Evolutionary conservation across 2,797 vertebrate species (phyloP), one percentile per base, ranked within the genome.

Genomic region (Crenichthys baileyi): DNA sequence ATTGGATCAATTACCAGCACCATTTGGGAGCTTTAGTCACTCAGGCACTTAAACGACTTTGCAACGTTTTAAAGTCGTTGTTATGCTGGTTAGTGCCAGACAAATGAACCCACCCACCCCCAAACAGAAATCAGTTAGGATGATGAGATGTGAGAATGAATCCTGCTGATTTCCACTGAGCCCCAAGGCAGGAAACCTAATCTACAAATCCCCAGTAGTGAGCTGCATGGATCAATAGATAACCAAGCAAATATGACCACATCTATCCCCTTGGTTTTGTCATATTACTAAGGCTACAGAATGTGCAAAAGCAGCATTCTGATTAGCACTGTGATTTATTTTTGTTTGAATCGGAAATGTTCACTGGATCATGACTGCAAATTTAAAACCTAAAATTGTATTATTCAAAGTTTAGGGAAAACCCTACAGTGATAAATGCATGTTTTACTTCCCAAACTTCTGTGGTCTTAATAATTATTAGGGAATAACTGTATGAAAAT

Each of bases 211-310:
- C 80, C 86, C 80, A 70, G 67, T 84, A 90, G 83, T 91, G 89
- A 93, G 88, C 86, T 79, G 11, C 79, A 81, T 31, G 90, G 92
- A 91, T 94, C 91, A 94, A 82, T 90, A 91, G 91, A 87, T 92
- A 90, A 91, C 79, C 39, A 39, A 79, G 84, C 90, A 94, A 94
- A 93, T 92, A 93, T 93, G 93, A 92, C 84, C 85, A 68, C 90
- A 84, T 63, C 65, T 85, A 72, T 87, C 79, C 78, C 72, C 67
- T 83, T 79, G 79, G 79, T 87, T 65, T 83, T 88, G 82, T 82
- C 86, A 83, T 72, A 77, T 81, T 81, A 65, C 41, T 50, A 81
- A 80, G 85, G 85, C 85, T 73, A 71, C 72, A 76, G 61, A 51
- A 31, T 84, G 79, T 86, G 83, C 77, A 75, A 12, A 83, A 85